Percentiles rank a stretch among this genome's conserved stretches.
Evolutionary conservation across 2,888 invertebrate species (phyloP).

Genomic region (Sesia apiformis): DNA sequence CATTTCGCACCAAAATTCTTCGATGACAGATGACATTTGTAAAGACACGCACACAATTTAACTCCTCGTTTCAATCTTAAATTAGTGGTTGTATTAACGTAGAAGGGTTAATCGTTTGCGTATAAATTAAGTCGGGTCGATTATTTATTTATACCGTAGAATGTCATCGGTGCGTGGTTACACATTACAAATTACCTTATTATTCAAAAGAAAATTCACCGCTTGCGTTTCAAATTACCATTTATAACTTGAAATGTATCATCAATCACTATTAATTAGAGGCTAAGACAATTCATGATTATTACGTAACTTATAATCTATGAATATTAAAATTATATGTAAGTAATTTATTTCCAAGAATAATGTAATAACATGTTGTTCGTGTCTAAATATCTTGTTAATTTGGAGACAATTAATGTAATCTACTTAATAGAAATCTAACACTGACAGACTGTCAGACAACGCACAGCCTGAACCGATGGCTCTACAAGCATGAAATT

Average conservation of each 20-base stretch:
- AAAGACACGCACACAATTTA: neutral
- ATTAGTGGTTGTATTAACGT: neutral
- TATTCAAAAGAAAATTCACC: slow-evolving; percentile 21
- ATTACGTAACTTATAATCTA: neutral
- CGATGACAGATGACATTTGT: slow-evolving; percentile 16
- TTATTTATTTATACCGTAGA: slow-evolving; percentile 33
- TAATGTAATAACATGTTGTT: too few species aligned
- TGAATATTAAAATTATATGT: neutral
- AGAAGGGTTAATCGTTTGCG: slow-evolving; percentile 14
- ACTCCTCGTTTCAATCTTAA: neutral
- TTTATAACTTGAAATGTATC: slow-evolving; percentile 40
- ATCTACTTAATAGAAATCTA: too few species aligned
- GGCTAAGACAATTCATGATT: neutral
- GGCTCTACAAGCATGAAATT: too few species aligned
- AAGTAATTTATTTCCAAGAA: too few species aligned
- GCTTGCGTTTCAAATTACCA: slow-evolving; percentile 29
- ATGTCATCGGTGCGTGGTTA: slow-evolving; percentile 35
- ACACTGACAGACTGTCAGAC: too few species aligned
- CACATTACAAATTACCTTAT: slow-evolving; percentile 43
- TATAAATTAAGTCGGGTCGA: slow-evolving; percentile 31
- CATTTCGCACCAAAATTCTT: slow-evolving; percentile 22
- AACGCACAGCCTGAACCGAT: too few species aligned
- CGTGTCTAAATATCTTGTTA: too few species aligned
- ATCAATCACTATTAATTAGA: slow-evolving; percentile 53
- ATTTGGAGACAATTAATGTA: too few species aligned